Percentiles rank a stretch among this genome's conserved stretches.
Evolutionary conservation across 1,140 invertebrate species (phyloP).

Genomic region (Musca vetustissima): DNA sequence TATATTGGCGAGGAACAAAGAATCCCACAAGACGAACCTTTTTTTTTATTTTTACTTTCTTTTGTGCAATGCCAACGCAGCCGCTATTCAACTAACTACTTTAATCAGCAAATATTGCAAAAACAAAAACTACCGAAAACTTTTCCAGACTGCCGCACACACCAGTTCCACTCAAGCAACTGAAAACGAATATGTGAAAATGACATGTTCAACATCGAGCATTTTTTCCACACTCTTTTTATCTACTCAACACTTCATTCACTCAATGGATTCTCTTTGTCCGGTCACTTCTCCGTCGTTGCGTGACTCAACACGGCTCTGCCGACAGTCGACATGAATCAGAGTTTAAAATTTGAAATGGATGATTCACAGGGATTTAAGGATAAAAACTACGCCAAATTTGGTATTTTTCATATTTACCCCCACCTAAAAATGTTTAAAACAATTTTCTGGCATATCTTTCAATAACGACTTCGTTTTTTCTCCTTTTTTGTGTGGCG

Average conservation of each 20-base stretch:
- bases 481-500: neutral
- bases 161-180: constrained; percentile 16
- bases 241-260: constrained; percentile 3
- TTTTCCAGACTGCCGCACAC: constrained; percentile 12
- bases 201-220: constrained; percentile 18
- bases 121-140: constrained; percentile 23
- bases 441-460: neutral
- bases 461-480: neutral
- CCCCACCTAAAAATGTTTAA: neutral
- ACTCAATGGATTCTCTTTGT: constrained; percentile 9
- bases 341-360: constrained; percentile 14
- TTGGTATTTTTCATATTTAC: neutral
- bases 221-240: constrained; percentile 3
- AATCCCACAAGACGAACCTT: neutral
- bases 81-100: constrained; percentile 8
- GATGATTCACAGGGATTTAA: constrained; percentile 16
- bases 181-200: constrained; percentile 20
- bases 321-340: constrained; percentile 6
- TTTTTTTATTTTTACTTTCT: constrained; percentile 9
- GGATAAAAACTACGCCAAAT: constrained; percentile 1
- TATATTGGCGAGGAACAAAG: neutral
- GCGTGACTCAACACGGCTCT: constrained; percentile 21
- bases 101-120: constrained; percentile 15
- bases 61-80: constrained; percentile 20
- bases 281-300: neutral